Evolutionary conservation across 2,888 invertebrate species (phyloP), one percentile per base, ranked within the genome.

Genomic region (Elysia crispata): DNA sequence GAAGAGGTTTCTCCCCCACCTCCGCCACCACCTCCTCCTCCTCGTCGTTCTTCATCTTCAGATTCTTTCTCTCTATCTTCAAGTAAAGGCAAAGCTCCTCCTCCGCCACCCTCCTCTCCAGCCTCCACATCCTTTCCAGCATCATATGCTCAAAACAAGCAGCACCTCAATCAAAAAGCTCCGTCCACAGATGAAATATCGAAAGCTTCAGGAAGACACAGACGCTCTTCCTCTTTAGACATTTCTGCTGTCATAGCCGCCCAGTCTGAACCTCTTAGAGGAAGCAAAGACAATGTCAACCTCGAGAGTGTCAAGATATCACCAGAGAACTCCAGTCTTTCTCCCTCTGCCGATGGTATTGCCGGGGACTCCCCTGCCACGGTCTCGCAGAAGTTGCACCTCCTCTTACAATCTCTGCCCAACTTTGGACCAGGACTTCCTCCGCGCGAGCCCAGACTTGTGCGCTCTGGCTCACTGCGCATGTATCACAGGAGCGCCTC

Each of bases 301-400:
- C 41, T 11, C 41, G 41, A 41, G 41, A 41, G 41, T 41, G 41
- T 11, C 41, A 41, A 41, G 11, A 3, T 11, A 41, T 11, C 41
- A 41, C 41, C 41, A 41, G 41, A 41, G 41, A 41, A 3, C 41
- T 11, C 41, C 3, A 41, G 41, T 41, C 41, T 41, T 41, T 41
- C 41, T 11, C 5, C 41, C 6, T 70, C 79, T 31, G 31, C 62
- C 11, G 73, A 73, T 28, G 73, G 75, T 18, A 54, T 80, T 20
- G 50, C 79, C 15, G 84, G 83, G 5, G 85, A 86, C 77, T 89
- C 89, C 5, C 90, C 90, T 5, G 87, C 89, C 33, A 86, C 89
- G n/a, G 88, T 90, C 31, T 88, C 88, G 15, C 85, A 88, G 78
- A 90, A 87, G 81, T 80, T 90, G 20, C 87, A 87, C 85, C 86